Conservation (phyloP, 2,888 invertebrate genomes). For the Tachina fera region DNA sequence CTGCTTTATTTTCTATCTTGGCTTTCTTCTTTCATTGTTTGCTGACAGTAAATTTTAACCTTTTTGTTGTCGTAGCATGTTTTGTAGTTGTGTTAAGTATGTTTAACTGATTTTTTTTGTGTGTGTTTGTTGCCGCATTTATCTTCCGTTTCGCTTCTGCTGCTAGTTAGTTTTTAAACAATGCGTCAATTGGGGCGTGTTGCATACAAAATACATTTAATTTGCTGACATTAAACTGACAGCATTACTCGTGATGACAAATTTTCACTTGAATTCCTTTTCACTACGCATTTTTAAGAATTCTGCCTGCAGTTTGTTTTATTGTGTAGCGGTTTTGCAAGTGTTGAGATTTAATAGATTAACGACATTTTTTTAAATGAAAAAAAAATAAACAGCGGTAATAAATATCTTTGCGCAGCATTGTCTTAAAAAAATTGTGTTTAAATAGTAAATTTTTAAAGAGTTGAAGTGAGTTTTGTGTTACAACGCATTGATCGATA, state of each 20-base stretch:
- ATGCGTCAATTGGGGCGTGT: slow-evolving; percentile 71
- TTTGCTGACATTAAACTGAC: slow-evolving; percentile 73
- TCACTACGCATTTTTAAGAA: slow-evolving; percentile 23
- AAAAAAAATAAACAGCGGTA: slow-evolving; percentile 1
- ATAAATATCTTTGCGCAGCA: slow-evolving; percentile 16
- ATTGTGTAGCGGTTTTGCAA: slow-evolving; percentile 29
- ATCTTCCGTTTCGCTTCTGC: background rate
- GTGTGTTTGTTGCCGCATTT: slow-evolving; percentile 19
- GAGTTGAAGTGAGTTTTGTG: background rate
- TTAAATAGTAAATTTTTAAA: background rate
- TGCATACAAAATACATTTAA: slow-evolving; percentile 73
- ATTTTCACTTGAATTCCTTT: slow-evolving; percentile 62
- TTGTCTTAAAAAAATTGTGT: slow-evolving; percentile 14
- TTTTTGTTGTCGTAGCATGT: slow-evolving; percentile 22
- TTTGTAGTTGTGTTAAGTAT: slow-evolving; percentile 45
- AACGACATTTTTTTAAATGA: slow-evolving; percentile 61
- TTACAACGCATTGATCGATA: background rate
- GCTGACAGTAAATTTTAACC: slow-evolving; percentile 36
- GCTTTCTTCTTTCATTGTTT: slow-evolving; percentile 29
- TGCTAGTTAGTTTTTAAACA: slow-evolving; percentile 47
- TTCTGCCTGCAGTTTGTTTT: slow-evolving; percentile 46
- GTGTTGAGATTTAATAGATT: slow-evolving; percentile 68
- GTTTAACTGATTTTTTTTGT: slow-evolving; percentile 1
- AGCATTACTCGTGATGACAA: slow-evolving; percentile 60
- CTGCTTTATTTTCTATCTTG: slow-evolving; percentile 10